Conservation (phyloP, 2,888 invertebrate genomes). For the Scelioninae gen. 2 region DNA sequence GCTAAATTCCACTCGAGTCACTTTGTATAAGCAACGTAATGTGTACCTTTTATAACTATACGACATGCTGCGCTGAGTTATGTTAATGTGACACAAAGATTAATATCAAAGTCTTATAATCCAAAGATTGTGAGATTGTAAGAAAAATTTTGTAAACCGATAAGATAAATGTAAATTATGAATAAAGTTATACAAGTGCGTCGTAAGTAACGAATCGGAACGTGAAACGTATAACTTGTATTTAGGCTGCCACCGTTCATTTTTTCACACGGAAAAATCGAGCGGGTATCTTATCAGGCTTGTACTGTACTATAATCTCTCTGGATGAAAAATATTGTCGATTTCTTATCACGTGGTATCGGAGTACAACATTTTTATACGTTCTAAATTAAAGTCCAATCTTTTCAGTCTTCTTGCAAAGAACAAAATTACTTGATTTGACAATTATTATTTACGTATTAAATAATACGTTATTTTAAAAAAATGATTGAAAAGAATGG, state of each 20-base stretch:
- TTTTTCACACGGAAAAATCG: slow-evolving; percentile 22
- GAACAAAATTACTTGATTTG: no score
- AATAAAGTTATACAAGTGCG: slow-evolving; percentile 36
- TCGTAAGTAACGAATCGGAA: slow-evolving; percentile 27
- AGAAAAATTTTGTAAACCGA: slow-evolving; percentile 30
- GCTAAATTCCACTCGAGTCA: slow-evolving; percentile 22
- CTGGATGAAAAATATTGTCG: no score
- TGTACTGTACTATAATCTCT: no score
- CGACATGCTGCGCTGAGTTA: slow-evolving; percentile 40
- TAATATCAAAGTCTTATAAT: slow-evolving; percentile 30
- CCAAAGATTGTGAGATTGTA: slow-evolving; percentile 18
- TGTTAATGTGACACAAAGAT: slow-evolving; percentile 49
- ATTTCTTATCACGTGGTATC: no score
- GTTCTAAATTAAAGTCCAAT: no score
- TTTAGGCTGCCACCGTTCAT: slow-evolving; percentile 25
- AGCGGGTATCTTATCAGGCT: slow-evolving; percentile 7
- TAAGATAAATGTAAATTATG: slow-evolving; percentile 48
- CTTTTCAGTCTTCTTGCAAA: no score
- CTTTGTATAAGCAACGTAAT: slow-evolving; percentile 22
- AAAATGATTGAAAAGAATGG: no score
- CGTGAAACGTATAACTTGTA: slow-evolving; percentile 31
- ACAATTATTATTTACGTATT: no score
- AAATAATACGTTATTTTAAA: no score
- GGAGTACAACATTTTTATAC: no score
- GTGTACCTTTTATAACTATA: slow-evolving; percentile 34